These are phyloP conservation scores for Stictonetta naevosa DNA, from an alignment of 2,113 vertebrate genomes.

Conservation along the genomic window DNA sequence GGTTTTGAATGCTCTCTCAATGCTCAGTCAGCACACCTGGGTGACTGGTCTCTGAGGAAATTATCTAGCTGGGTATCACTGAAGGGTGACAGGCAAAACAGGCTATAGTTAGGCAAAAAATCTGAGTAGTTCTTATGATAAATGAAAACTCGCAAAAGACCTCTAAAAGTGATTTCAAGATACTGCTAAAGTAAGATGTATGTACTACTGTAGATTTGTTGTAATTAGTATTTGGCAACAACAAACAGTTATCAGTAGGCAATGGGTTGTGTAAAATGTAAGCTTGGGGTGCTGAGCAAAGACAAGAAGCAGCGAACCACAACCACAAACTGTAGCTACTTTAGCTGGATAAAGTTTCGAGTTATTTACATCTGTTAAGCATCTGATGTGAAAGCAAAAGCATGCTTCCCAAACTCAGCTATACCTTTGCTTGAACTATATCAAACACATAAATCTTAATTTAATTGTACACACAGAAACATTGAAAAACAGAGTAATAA, in stretches of 20 bases:
- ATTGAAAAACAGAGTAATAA: neutral
- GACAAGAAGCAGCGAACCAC: neutral
- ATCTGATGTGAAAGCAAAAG: neutral
- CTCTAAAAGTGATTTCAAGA: neutral
- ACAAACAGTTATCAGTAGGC: neutral
- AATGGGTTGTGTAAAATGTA: neutral
- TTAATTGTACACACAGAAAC: neutral
- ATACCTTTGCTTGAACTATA: neutral
- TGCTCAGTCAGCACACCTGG: neutral
- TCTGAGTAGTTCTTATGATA: neutral
- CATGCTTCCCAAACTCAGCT: neutral
- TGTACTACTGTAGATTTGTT: neutral
- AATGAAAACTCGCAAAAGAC: too few relatives aligned
- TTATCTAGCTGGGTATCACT: neutral
- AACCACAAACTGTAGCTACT: conserved; percentile 15
- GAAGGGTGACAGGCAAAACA: neutral
- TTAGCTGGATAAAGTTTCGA: neutral
- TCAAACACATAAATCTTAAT: neutral
- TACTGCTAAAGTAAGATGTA: neutral
- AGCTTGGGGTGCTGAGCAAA: neutral
- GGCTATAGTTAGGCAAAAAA: neutral
- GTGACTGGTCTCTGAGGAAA: neutral
- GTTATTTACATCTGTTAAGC: neutral
- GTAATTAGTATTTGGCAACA: neutral
- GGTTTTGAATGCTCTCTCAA: neutral